phyloP scores from a whole-genome alignment of 2,888 invertebrate species.

The Teinopalpus imperialis region DNA sequence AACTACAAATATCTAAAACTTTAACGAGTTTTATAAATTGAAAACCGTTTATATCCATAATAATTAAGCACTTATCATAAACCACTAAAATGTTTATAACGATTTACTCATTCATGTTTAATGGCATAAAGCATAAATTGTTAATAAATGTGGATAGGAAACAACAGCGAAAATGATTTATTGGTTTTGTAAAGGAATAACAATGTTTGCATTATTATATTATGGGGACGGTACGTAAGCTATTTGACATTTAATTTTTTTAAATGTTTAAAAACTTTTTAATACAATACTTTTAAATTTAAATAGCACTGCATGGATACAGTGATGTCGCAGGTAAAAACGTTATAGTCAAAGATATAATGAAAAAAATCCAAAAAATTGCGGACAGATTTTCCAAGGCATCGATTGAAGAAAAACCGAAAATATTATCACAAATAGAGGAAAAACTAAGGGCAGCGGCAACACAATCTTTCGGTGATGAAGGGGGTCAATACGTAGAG shows the following conservation, averaged over 20 bases:
- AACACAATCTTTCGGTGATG: conserved; percentile 38
- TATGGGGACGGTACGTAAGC: conserved; percentile 10
- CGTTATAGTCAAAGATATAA: conserved; percentile 16
- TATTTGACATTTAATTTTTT: not conserved
- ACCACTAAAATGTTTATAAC: conserved; percentile 1
- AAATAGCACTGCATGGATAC: not conserved
- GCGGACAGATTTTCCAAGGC: conserved; percentile 20
- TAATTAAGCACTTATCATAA: conserved; percentile 10
- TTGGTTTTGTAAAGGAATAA: conserved; percentile 6
- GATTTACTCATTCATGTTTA: conserved; percentile 4
- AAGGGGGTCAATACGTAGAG: conserved; percentile 46
- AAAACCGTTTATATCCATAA: no score
- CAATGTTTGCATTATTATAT: conserved; percentile 7
- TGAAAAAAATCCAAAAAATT: conserved; percentile 25
- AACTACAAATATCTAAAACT: no score
- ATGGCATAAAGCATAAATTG: conserved; percentile 1
- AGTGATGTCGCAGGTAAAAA: conserved; percentile 21
- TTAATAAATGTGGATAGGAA: not conserved
- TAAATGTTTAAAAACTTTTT: not conserved
- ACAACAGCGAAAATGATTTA: conserved; percentile 8
- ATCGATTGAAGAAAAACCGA: conserved; percentile 20
- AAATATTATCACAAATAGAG: conserved; percentile 27
- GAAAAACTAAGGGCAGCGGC: conserved; percentile 30
- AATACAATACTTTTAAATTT: not conserved
- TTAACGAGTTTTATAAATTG: no score